Base-by-base conservation (phyloP, 2,113 vertebrate genomes). In the Percina caprodes region DNA sequence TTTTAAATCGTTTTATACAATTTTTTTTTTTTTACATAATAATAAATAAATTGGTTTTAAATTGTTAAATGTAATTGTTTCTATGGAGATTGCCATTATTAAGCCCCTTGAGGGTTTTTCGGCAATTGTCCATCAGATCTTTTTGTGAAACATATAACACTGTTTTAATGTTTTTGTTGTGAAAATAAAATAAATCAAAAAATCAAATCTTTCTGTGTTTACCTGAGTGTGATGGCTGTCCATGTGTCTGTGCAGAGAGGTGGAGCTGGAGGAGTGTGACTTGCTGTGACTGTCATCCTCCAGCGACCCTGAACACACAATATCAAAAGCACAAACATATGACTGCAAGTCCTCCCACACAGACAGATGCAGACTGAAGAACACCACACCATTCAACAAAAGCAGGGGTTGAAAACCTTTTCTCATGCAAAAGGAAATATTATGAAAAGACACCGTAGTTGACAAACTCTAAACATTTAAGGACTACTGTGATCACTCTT, bases 191-290 rank as follows among this genome's bases (percentile, higher is more conserved):
- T n/a, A n/a, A n/a, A n/a, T n/a, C n/a, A n/a, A n/a, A n/a, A n/a
- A n/a, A n/a, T n/a, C n/a, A n/a, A n/a, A n/a, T n/a, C 13, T 52
- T 42, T 19, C 24, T 86, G 82, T 74, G 69, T 86, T 95, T 95
- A 99, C 98, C 98, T 99, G 97, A 82, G 92, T 96, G 16, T 96
- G 96, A 90, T 97, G 97, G 70, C 95, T 96, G 90, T 97, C 98
- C 90, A 96, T 94, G 46, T 96, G 96, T 83, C 96, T 96, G 94
- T 96, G 96, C 76, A 96, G 86, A 0, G 96, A 92, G 3, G 94
- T 69, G 24, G 93, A 84, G 83, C 86, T 93, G 75, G 94, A 94
- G 69, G 91, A 90, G 11, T 96, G 95, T 70, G 96, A 77, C 90
- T 95, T 96, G 76, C 95, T 92, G 89, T 95, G 96, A 60, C 95